Base-by-base conservation (phyloP, 2,888 invertebrate genomes). In the Coecobrya sp. region DNA sequence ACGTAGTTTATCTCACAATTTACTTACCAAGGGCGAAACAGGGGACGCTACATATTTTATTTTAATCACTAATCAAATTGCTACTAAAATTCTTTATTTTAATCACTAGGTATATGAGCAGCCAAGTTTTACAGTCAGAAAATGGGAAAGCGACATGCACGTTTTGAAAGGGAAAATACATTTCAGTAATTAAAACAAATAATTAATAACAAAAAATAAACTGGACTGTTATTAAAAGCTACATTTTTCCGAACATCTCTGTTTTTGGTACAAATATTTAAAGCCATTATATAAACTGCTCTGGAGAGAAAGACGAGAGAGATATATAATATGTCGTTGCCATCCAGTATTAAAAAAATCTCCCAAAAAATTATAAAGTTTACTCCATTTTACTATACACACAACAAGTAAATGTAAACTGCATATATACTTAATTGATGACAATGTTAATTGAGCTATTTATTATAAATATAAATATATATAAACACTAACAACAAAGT, bases 261-360 rank as follows among this genome's bases (percentile, higher is more conserved):
- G 19, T 70, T 42, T n/a, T 70, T 42, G 10, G 70, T 70, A 36
- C 70, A 70, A 42, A 70, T 10, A 30, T 16, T 25, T 70, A 8
- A 70, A 70, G 42, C 19, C n/a, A 70, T n/a, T n/a, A n/a, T n/a
- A 1, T 70, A 36, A 25, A 68, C 30, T 59, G 68, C 36, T 36
- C 36, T 36, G 42, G 16, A 19, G 7, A 70, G n/a, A n/a, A n/a
- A n/a, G n/a, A n/a, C n/a, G n/a, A 70, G 65, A 30, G 65, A 10
- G 22, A 45, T 22, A n/a, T n/a, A n/a, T n/a, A 49, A 25, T 76
- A 45, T 76, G 49, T 45, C 73, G 49, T 76, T 76, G 73, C 73
- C 73, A 76, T 76, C 73, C 73, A 76, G 73, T 76, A 76, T 76
- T 76, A 49, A 76, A 76, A 76, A 76, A 73, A 73, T 42, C 65